A percentile compares a stretch with the other conserved stretches of the same genome.
Conservation (phyloP, 2,888 invertebrate genomes). For the Pilophorus perplexus region DNA sequence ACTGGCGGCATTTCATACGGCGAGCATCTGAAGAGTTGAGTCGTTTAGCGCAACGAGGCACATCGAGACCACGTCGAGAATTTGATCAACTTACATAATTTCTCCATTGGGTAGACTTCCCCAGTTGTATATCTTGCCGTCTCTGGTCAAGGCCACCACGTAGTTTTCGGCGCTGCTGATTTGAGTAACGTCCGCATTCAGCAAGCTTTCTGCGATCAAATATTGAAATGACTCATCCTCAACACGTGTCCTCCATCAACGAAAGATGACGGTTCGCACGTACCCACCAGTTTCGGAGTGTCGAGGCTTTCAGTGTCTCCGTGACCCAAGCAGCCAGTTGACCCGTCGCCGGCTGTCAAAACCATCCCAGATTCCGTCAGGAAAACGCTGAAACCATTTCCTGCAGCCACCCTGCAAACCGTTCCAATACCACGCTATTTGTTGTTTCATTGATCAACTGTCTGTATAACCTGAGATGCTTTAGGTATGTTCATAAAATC, state of each 20-base stretch:
- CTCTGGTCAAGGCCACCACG: constrained; percentile 61
- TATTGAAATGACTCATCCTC: neutral
- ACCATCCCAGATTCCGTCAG: constrained; percentile 66
- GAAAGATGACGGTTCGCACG: neutral
- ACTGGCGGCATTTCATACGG: constrained; percentile 55
- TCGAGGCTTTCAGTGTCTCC: constrained; percentile 58
- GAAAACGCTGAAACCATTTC: constrained; percentile 66
- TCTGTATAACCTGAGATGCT: no score
- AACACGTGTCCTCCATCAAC: neutral
- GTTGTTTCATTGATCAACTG: no score
- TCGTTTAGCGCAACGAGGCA: no score
- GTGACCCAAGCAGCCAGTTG: constrained; percentile 64
- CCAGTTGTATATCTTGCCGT: constrained; percentile 66
- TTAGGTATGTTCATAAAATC: no score
- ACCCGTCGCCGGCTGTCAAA: constrained; percentile 66
- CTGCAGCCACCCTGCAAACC: constrained; percentile 59
- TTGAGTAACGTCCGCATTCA: constrained; percentile 60
- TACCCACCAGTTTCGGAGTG: constrained; percentile 60
- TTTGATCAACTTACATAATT: neutral
- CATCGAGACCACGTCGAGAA: no score
- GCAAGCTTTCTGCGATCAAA: constrained; percentile 53
- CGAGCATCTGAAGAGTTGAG: constrained; percentile 45
- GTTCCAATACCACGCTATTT: no score
- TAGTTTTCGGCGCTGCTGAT: constrained; percentile 64
- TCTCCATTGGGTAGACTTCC: constrained; percentile 52